phyloP scores from a whole-genome alignment of 2,888 invertebrate genomes.

The Ormyrus thymus region DNA sequence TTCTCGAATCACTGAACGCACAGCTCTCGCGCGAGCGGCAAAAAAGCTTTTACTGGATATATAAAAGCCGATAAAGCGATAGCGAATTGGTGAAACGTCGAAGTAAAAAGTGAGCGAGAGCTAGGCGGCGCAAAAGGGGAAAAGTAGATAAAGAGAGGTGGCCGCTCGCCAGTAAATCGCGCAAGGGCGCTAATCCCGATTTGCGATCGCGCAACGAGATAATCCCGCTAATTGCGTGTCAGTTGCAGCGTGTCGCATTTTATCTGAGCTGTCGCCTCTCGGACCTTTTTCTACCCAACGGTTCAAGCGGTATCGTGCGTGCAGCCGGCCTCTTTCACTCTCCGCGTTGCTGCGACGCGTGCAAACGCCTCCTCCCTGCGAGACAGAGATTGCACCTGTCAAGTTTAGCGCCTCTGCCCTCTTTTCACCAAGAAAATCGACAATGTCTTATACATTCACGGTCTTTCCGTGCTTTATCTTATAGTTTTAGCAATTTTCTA shows the following conservation, averaged over 20 bases:
- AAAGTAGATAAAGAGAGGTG: constrained; percentile 21
- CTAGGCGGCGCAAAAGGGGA: neutral
- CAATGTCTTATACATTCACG: too few relatives aligned
- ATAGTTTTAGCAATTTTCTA: too few relatives aligned
- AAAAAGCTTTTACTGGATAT: constrained; percentile 43
- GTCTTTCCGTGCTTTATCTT: too few relatives aligned
- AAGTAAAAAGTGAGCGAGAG: neutral
- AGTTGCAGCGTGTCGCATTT: constrained; percentile 63
- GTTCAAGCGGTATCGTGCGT: neutral
- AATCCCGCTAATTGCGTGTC: constrained; percentile 63
- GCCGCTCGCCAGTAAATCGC: constrained; percentile 52
- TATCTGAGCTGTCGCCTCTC: constrained; percentile 58
- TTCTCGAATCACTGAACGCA: constrained; percentile 40
- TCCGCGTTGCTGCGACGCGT: neutral
- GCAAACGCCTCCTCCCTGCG: neutral
- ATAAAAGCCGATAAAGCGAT: constrained; percentile 46
- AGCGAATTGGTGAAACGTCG: constrained; percentile 29
- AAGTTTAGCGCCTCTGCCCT: too few relatives aligned
- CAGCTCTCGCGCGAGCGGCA: neutral
- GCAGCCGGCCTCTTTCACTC: neutral
- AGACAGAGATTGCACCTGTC: neutral
- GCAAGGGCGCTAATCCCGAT: constrained; percentile 52
- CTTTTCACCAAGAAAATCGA: too few relatives aligned
- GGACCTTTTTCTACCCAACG: constrained; percentile 2
- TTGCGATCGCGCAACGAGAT: constrained; percentile 56